phyloP scores from a whole-genome alignment of 2,888 invertebrate species.

The Amaurobius ferox region DNA sequence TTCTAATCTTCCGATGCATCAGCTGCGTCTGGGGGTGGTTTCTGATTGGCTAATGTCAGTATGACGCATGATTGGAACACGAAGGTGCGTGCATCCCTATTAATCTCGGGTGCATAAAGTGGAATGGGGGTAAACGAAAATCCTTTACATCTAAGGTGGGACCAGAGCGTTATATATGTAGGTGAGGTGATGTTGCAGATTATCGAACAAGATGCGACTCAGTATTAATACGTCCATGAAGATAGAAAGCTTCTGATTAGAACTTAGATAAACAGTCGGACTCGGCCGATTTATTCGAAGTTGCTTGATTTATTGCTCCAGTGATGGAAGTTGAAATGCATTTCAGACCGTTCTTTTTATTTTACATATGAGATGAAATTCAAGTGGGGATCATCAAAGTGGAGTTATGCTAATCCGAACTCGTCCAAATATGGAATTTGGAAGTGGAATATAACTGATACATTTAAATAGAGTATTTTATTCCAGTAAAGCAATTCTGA shows the following conservation, averaged over 20 bases:
- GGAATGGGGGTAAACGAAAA: neutral
- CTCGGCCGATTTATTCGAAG: too few species aligned
- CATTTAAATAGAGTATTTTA: too few species aligned
- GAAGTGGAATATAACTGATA: too few species aligned
- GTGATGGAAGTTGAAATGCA: too few species aligned
- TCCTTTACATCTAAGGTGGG: constrained; percentile 1
- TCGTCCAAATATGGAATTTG: too few species aligned
- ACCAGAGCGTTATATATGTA: neutral
- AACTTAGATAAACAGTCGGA: neutral
- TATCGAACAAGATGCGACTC: neutral
- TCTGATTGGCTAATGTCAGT: constrained; percentile 21
- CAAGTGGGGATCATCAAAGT: too few species aligned
- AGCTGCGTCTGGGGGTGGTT: constrained; percentile 12
- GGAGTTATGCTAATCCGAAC: too few species aligned
- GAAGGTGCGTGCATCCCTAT: constrained; percentile 35
- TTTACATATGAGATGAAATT: too few species aligned
- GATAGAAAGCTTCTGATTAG: neutral
- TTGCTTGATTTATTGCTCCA: too few species aligned
- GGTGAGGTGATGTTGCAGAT: neutral
- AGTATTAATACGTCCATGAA: neutral
- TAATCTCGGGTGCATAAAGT: constrained; percentile 35
- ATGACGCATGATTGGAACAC: constrained; percentile 37
- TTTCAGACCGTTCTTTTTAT: too few species aligned
- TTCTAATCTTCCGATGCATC: constrained; percentile 46
- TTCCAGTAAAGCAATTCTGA: too few species aligned